Evolutionary conservation across 1,140 invertebrate genomes (phyloP).

Genomic region (Melipona quadrifasciata): DNA sequence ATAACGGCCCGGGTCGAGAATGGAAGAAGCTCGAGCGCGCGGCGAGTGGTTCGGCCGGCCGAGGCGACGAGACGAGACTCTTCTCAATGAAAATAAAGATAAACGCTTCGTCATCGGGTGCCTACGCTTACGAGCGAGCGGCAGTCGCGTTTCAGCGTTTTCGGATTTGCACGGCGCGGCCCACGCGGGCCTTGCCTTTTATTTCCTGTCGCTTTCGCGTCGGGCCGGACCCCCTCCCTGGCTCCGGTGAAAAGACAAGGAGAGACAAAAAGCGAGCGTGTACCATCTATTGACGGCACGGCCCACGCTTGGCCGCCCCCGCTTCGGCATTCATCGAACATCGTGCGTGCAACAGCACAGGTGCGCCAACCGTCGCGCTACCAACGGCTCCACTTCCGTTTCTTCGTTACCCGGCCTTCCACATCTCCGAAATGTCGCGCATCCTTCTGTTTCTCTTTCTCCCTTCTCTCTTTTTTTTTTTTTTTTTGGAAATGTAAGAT

Average conservation of each 20-base stretch:
- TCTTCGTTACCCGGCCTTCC: too few relatives aligned
- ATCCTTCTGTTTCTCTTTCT: background rate
- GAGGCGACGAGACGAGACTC: background rate
- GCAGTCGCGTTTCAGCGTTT: constrained; percentile 45
- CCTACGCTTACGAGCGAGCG: constrained; percentile 37
- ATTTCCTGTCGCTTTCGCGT: constrained; percentile 34
- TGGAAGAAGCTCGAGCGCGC: background rate
- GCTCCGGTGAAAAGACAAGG: constrained; percentile 12
- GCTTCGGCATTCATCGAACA: constrained; percentile 20
- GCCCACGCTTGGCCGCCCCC: constrained; percentile 56
- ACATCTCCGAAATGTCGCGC: background rate
- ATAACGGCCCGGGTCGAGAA: background rate
- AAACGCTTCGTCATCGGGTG: constrained; percentile 50
- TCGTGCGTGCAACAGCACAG: constrained; percentile 39
- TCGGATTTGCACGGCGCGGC: constrained; percentile 42
- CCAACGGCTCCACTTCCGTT: background rate
- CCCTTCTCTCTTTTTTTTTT: too few relatives aligned
- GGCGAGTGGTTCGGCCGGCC: background rate
- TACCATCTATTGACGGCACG: constrained; percentile 60
- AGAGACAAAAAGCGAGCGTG: constrained; percentile 40
- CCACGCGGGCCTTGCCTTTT: constrained; percentile 48
- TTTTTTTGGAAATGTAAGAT: background rate
- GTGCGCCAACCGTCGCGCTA: constrained; percentile 22
- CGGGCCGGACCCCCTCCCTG: background rate
- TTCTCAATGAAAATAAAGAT: constrained; percentile 44